Percentiles rank a stretch among this genome's conserved stretches.
Conservation (phyloP, 2,797 vertebrate species). For the Poecilia gillii region DNA sequence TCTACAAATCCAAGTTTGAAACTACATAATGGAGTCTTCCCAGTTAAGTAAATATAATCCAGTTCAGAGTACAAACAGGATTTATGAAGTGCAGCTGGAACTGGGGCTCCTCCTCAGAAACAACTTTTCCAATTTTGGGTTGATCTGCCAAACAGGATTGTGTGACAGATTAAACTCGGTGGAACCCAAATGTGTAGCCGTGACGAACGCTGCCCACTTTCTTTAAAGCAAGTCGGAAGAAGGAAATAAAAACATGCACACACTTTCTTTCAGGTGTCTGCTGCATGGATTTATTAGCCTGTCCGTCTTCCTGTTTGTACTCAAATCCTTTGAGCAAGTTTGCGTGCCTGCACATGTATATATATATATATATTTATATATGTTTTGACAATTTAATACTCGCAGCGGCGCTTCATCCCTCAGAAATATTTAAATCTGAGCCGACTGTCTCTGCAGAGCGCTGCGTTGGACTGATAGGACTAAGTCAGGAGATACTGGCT, state of each 20-base stretch:
- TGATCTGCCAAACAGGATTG: neutral
- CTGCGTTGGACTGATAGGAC: slow-evolving; percentile 43
- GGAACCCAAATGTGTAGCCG: neutral
- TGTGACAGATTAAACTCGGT: slow-evolving; percentile 5
- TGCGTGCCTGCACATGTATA: slow-evolving; percentile 10
- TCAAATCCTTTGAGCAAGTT: slow-evolving; percentile 42
- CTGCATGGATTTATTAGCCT: slow-evolving; percentile 10
- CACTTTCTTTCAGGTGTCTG: slow-evolving; percentile 29
- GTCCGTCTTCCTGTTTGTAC: slow-evolving; percentile 14
- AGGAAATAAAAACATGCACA: slow-evolving; percentile 16
- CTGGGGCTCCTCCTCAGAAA: neutral
- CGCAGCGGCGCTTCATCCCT: slow-evolving; percentile 33
- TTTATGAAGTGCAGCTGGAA: neutral
- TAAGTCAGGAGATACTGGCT: slow-evolving; percentile 40
- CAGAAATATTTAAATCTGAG: slow-evolving; percentile 21
- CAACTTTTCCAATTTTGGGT: slow-evolving; percentile 2
- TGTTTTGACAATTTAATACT: slow-evolving; percentile 38
- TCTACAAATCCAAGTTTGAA: neutral
- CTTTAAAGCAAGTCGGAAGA: slow-evolving; percentile 16
- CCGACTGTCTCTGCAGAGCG: slow-evolving; percentile 16
- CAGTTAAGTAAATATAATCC: neutral
- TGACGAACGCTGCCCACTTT: slow-evolving; percentile 13
- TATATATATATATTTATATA: neutral
- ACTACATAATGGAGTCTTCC: neutral
- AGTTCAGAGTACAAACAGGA: neutral